Percentiles rank a stretch among this genome's conserved stretches.
These are phyloP conservation scores for Vombatus ursinus DNA, from an alignment of 2,113 vertebrate species.

Conservation along the genomic window DNA sequence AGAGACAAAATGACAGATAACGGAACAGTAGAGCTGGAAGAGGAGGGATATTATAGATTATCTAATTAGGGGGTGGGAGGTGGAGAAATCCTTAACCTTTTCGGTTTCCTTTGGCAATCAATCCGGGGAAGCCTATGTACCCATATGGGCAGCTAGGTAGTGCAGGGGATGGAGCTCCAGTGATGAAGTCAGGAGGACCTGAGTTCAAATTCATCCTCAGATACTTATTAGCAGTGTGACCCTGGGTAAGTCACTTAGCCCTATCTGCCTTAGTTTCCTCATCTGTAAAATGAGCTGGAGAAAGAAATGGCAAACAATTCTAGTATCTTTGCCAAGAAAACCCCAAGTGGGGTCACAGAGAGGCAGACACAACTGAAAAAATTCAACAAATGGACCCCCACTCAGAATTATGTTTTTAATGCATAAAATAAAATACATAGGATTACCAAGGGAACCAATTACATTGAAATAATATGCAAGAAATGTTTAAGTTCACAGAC, in stretches of 20 bases:
- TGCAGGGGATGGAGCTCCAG: neutral
- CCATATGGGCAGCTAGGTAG: neutral
- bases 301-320: neutral
- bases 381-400: neutral
- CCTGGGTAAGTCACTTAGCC: neutral
- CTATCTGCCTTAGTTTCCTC: neutral
- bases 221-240: neutral
- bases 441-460: neutral
- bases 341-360: too few species aligned
- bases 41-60: neutral
- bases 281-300: neutral
- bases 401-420: neutral
- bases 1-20: neutral
- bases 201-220: neutral
- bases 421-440: neutral
- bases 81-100: neutral
- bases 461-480: neutral
- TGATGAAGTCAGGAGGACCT: neutral
- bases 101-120: neutral
- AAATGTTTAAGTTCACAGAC: neutral
- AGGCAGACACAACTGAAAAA: neutral
- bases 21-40: neutral
- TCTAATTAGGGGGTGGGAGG: neutral
- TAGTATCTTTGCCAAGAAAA: too few species aligned
- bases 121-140: neutral